These are phyloP conservation scores for Lycocerus yunnanus DNA, from an alignment of 2,888 invertebrate species.

Conservation along the genomic window DNA sequence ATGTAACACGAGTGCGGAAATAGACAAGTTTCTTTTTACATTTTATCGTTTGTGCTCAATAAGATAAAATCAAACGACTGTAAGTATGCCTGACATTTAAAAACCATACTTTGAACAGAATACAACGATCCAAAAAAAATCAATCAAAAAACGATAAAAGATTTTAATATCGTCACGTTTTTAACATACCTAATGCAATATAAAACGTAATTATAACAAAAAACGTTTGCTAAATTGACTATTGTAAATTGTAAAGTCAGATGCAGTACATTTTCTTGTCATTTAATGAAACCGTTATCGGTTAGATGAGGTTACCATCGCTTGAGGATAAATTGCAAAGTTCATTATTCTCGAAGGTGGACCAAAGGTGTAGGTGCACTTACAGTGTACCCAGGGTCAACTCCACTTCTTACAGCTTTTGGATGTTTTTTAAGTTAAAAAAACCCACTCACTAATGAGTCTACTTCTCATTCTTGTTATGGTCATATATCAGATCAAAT, in stretches of 20 bases:
- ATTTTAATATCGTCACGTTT: neutral
- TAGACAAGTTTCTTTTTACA: neutral
- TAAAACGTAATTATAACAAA: neutral
- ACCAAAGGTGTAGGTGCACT: conserved; percentile 13
- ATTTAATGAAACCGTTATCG: conserved; percentile 15
- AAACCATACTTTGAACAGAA: neutral
- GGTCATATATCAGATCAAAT: neutral
- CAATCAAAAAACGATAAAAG: neutral
- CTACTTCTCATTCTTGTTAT: no score
- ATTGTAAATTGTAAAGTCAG: neutral
- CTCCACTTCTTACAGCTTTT: neutral
- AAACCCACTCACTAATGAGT: neutral
- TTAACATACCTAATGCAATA: neutral
- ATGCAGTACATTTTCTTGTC: conserved; percentile 4
- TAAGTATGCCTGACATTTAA: neutral
- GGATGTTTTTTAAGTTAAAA: neutral
- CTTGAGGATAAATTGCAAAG: conserved; percentile 13
- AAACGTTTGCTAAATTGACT: neutral
- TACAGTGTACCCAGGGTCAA: conserved; percentile 12
- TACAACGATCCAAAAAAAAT: neutral
- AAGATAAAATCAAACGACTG: neutral
- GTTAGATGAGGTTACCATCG: conserved; percentile 11
- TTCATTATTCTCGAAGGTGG: conserved; percentile 9
- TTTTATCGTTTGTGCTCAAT: neutral
- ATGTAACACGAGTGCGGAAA: neutral